phyloP scores from a whole-genome alignment of 2,113 vertebrate species.

The Gavia stellata region DNA sequence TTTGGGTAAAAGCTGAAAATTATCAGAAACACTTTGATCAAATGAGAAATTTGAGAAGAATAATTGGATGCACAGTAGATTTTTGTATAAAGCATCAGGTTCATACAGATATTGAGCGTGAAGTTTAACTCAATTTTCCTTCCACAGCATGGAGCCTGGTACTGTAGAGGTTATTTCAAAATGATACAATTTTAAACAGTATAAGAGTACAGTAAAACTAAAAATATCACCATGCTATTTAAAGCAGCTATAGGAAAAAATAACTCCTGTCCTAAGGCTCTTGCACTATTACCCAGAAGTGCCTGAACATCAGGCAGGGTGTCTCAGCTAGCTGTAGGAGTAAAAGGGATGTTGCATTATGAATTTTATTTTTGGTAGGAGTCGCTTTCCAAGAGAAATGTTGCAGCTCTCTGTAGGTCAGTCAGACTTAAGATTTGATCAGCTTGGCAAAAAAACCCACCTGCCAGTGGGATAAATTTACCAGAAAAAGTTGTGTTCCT shows the following conservation, averaged over 20 bases:
- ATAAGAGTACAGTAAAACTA: not conserved
- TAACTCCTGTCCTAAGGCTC: not conserved
- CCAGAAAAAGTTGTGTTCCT: not conserved
- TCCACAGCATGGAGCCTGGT: not conserved
- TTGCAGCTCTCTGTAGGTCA: not conserved
- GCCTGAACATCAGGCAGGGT: not conserved
- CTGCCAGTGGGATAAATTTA: not conserved
- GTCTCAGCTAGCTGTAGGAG: not conserved
- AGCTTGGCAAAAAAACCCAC: not conserved
- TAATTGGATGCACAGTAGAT: not conserved
- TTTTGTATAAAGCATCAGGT: not conserved
- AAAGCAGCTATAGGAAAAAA: not conserved
- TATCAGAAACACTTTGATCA: not conserved
- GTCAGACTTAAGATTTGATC: not conserved
- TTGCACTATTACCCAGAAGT: not conserved
- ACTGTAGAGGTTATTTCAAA: not conserved
- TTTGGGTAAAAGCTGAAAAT: not conserved
- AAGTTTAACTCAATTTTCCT: not conserved
- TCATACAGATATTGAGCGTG: not conserved
- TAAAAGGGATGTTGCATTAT: not conserved
- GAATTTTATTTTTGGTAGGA: not conserved
- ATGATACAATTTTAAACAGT: not conserved
- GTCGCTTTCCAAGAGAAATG: not conserved
- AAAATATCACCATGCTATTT: slow-evolving; percentile 2
- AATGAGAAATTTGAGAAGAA: not conserved